phyloP scores from a whole-genome alignment of 1,140 invertebrate genomes.

The Rhopalosiphum padi region DNA sequence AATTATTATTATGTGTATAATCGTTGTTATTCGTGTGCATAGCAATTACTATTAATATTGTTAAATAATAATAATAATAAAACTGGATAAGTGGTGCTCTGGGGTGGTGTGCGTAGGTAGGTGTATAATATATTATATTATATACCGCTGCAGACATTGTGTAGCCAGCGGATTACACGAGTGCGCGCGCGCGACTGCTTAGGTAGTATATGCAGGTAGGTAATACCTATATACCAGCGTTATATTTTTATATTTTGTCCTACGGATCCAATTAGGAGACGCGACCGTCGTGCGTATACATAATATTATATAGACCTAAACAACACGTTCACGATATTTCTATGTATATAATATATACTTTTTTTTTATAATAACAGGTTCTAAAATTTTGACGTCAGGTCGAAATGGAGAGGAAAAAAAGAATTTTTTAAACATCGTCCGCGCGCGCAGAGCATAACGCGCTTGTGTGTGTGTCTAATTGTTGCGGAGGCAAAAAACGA shows the following conservation, averaged over 20 bases:
- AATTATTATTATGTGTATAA: neutral
- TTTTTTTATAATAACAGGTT: constrained; percentile 27
- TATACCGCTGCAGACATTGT: neutral
- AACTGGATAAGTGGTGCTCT: constrained; percentile 25
- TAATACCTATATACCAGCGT: neutral
- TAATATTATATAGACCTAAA: neutral
- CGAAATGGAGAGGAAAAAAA: neutral
- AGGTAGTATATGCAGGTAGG: neutral
- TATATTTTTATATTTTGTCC: constrained; percentile 24
- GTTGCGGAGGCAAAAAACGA: constrained; percentile 8
- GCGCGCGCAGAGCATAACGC: neutral
- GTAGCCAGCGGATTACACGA: constrained; percentile 41
- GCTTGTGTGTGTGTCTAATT: constrained; percentile 22
- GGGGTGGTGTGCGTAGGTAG: neutral
- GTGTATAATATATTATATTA: neutral
- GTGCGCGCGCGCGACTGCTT: neutral
- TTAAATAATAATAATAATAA: constrained; percentile 6
- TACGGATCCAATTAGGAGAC: constrained; percentile 42
- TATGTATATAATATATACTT: neutral
- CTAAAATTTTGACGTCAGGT: constrained; percentile 12
- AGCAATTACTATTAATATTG: neutral
- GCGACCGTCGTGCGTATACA: neutral
- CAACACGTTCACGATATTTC: neutral
- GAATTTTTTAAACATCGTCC: neutral
- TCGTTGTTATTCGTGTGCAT: neutral